Base-by-base conservation (phyloP, 1,140 invertebrate genomes). In the Diorhabda elongata region DNA sequence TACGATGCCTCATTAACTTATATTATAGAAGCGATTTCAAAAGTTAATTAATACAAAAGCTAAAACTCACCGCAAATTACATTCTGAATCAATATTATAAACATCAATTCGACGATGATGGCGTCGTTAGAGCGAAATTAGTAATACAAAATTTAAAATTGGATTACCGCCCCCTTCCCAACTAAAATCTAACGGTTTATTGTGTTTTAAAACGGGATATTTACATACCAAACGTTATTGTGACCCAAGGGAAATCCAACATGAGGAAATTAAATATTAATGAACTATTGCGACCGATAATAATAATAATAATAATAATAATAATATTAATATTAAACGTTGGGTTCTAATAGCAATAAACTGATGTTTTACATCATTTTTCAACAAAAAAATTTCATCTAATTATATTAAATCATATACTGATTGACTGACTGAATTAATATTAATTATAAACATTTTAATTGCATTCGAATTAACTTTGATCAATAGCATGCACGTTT, bases 191-290 rank as follows among this genome's bases (percentile, higher is more conserved):
- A 52, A 52, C 47, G 6, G 47, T 52, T 52, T 52, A 52, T 52
- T 45, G 63, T 62, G 66, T 67, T 71, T 71, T 71, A 71, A 67
- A 71, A 59, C 61, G 65, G 64, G 69, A 73, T 68, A 73, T 73
- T 73, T 71, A 62, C 72, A 73, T 73, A 66, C 66, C 61, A 68
- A 73, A 68, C 70, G 63, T 68, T 65, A 69, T 70, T 66, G 56
- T 58, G 67, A 63, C 72, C 66, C 69, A 58, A 41, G 69, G 69
- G 68, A 69, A 72, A 72, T 72, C 68, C 69, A 72, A 59, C 57
- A 63, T 61, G 45, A 63, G 61, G 47, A 65, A 69, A 73, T 75
- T 75, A 75, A 75, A 75, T 72, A 73, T 73, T 75, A 75, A 75
- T 71, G 62, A 69, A 59, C 71, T 69, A 75, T 73, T 75, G 73